Conservation (phyloP, 2,113 vertebrate species). For the Myotis davidii region DNA sequence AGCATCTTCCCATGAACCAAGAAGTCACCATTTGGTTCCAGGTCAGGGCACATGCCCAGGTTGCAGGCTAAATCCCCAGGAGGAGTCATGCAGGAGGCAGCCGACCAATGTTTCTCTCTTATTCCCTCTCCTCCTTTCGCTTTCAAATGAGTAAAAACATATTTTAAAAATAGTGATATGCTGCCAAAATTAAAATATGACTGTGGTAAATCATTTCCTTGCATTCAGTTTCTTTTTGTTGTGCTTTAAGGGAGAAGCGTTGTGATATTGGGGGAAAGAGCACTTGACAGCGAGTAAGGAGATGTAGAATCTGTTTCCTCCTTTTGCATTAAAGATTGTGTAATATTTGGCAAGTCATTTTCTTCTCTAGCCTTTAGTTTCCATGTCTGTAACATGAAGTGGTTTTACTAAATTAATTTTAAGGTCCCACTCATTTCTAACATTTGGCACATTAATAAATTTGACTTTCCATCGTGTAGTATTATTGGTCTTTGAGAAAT, state of each 20-base stretch:
- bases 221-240: constrained; percentile 49
- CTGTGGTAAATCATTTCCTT: constrained; percentile 43
- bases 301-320: background rate
- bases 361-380: background rate
- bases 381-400: background rate
- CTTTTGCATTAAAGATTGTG: background rate
- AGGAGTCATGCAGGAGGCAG: too few species aligned
- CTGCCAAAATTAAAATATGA: constrained; percentile 71
- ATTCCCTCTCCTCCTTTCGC: too few species aligned
- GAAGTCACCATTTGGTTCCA: too few species aligned
- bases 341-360: background rate
- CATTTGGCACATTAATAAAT: background rate
- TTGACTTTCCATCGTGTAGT: background rate
- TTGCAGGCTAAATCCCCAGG: too few species aligned
- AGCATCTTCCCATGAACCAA: too few species aligned
- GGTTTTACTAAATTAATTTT: background rate
- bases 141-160: too few species aligned
- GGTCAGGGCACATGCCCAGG: too few species aligned
- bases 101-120: too few species aligned
- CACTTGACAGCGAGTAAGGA: background rate
- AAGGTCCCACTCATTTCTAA: background rate
- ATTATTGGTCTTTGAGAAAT: background rate
- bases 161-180: constrained; percentile 73
- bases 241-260: background rate
- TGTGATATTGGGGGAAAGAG: background rate